Percentiles rank a stretch among this genome's conserved stretches.
phyloP scores from a whole-genome alignment of 2,888 invertebrate genomes.

The Papilio demoleus region DNA sequence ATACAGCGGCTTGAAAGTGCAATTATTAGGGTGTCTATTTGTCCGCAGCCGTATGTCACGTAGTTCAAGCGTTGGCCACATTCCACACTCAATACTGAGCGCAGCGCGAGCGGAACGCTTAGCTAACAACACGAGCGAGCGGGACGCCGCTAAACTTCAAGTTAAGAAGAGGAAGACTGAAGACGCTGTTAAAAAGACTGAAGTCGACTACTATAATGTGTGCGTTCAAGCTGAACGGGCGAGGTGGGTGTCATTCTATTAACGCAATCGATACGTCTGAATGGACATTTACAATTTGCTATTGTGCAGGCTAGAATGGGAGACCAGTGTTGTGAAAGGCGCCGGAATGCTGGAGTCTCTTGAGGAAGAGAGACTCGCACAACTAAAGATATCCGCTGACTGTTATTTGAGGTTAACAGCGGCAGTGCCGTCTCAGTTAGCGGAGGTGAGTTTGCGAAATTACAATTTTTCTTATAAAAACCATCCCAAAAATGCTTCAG shows the following conservation, averaged over 20 bases:
- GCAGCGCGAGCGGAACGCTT: constrained; percentile 73
- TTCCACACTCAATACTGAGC: constrained; percentile 79
- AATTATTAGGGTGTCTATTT: constrained; percentile 44
- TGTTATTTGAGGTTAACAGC: constrained; percentile 86
- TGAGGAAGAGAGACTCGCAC: constrained; percentile 94
- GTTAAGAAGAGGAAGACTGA: constrained; percentile 95
- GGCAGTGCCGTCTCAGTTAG: constrained; percentile 91
- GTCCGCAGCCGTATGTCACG: constrained; percentile 75
- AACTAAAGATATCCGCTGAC: constrained; percentile 88
- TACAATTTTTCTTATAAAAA: not conserved
- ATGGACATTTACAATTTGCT: constrained; percentile 12
- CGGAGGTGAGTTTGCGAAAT: constrained; percentile 80
- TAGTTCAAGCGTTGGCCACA: constrained; percentile 83
- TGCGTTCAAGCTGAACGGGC: constrained; percentile 96
- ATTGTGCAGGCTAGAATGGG: constrained; percentile 90
- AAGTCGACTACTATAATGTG: constrained; percentile 96
- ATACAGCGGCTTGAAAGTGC: constrained; percentile 21
- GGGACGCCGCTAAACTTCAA: constrained; percentile 90
- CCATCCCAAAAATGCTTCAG: not conserved
- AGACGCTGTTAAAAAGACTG: constrained; percentile 95
- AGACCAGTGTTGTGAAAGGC: constrained; percentile 93
- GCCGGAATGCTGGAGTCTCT: constrained; percentile 93
- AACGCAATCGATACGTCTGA: constrained; percentile 24
- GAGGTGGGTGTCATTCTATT: constrained; percentile 76
- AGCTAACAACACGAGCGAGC: constrained; percentile 73